A percentile compares a stretch with the other conserved stretches of the same genome.
These are phyloP conservation scores for Novumbra hubbsi DNA, from an alignment of 2,797 vertebrate species.

Conservation along the genomic window DNA sequence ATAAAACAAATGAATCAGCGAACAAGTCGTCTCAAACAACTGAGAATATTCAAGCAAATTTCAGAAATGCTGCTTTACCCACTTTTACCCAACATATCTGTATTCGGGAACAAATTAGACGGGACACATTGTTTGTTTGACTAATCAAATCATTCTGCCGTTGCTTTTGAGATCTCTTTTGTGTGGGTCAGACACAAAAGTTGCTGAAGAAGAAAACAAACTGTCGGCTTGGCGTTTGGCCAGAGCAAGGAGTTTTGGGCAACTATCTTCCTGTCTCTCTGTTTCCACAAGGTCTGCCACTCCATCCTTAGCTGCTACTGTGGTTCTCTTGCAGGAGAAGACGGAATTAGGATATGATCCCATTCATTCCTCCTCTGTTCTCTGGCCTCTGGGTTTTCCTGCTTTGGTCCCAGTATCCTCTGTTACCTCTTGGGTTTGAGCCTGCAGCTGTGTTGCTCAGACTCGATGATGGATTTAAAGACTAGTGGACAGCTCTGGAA, in stretches of 20 bases:
- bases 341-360: constrained; percentile 46
- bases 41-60: too few species aligned
- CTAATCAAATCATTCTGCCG: too few species aligned
- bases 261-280: constrained; percentile 15
- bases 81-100: too few species aligned
- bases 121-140: too few species aligned
- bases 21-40: too few species aligned
- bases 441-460: constrained; percentile 46
- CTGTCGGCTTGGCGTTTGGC: too few species aligned
- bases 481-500: constrained; percentile 56
- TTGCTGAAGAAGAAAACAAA: too few species aligned
- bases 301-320: background rate
- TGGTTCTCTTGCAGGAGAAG: constrained; percentile 16
- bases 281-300: background rate
- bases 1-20: too few species aligned
- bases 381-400: constrained; percentile 49
- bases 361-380: constrained; percentile 53
- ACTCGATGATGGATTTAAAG: constrained; percentile 66
- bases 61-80: too few species aligned
- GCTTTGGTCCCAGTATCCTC: constrained; percentile 54
- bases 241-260: constrained; percentile 10
- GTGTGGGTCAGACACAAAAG: too few species aligned
- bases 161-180: too few species aligned
- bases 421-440: constrained; percentile 42
- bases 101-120: too few species aligned